Percentiles rank a stretch among this genome's conserved stretches.
Evolutionary conservation across 2,113 vertebrate species (phyloP).

Genomic region (Crocuta crocuta): DNA sequence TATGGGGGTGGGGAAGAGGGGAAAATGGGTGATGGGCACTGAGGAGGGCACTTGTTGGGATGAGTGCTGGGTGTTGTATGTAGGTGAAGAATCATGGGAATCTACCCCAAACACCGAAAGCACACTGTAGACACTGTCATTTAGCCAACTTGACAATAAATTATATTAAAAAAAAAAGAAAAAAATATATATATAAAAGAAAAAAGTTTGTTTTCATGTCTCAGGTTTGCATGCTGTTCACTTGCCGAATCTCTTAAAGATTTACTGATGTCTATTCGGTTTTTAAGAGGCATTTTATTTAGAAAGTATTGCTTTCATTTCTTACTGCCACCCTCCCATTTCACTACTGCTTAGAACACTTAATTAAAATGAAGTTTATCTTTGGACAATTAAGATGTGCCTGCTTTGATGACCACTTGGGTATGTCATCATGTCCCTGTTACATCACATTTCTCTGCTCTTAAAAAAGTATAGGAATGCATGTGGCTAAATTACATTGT

Average conservation of each 20-base stretch:
- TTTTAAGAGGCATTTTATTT: conserved; percentile 19
- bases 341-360: background rate
- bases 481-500: background rate
- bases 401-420: background rate
- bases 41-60: too few relatives aligned
- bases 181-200: too few relatives aligned
- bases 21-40: too few relatives aligned
- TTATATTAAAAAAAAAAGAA: too few relatives aligned
- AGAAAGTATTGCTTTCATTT: background rate
- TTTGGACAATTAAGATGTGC: background rate
- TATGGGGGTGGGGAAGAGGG: too few relatives aligned
- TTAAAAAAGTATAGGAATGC: background rate
- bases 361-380: background rate
- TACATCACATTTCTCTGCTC: background rate
- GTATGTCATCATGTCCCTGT: background rate
- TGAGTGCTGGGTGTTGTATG: too few relatives aligned
- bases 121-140: too few relatives aligned
- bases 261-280: background rate
- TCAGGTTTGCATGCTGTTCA: background rate
- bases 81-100: too few relatives aligned
- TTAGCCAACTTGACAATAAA: too few relatives aligned
- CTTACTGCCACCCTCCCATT: background rate
- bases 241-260: background rate
- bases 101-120: too few relatives aligned
- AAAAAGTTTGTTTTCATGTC: background rate